Evolutionary conservation across 2,797 vertebrate species (phyloP), one percentile per base, ranked within the genome.

Genomic region (Hyperoplus lanceolatus): DNA sequence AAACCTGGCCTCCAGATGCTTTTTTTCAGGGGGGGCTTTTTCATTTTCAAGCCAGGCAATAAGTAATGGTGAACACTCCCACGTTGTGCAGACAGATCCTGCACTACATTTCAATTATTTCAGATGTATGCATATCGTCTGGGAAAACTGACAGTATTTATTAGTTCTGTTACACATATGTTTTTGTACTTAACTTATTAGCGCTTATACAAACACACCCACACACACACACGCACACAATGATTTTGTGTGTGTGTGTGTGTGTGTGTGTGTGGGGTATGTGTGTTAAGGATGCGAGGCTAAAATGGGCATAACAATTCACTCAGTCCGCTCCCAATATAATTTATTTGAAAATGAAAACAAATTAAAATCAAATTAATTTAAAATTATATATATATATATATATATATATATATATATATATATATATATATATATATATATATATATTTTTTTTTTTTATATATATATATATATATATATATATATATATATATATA

Each of bases 1-100:
- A 53, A 72, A 88, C 46, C 85, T 92, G 90, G 63, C 49, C 45
- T 75, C 90, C 93, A 94, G 90, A 92, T 93, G 90, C 73, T 72
- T 79, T 83, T 70, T 80, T 70, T 43, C 29, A 29, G 29, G 29
- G 15, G 36, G 29, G 13, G 2, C n/a, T 71, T 85, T 88, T 68
- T 85, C 54, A 81, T 84, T 80, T 16, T 16, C 8, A 42, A 67
- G 75, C 77, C 80, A 87, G 39, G 16, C 41, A n/a, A 15, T 6
- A 15, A 53, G n/a, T 65, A 63, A 53, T n/a, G 50, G 10, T 72
- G 49, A 38, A 83, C 5, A 56, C 51, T 62, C 77, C 76, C 70
- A 81, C 68, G 9, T 39, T 54, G 16, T 50, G 21, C 60, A 66
- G 50, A 79, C 38, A 69, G 1, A 71, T 29, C 61, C 50, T 56